A percentile compares a stretch with the other conserved stretches of the same genome.
Conservation (phyloP, 30 jellyfish, hydroid and myxozoan genomes). For the Pseudorhiza aurosa region DNA sequence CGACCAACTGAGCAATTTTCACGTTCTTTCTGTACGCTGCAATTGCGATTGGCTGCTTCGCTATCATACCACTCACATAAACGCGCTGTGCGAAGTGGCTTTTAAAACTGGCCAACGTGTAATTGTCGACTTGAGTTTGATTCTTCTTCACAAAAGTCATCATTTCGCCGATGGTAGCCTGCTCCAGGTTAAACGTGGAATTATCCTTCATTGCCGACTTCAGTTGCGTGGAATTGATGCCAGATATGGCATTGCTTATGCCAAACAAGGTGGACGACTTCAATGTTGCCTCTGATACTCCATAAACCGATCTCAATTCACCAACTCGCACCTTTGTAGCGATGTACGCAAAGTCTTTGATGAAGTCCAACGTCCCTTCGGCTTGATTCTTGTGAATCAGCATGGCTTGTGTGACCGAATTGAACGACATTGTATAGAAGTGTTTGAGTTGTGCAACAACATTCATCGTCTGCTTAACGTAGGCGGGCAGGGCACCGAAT, state of each 20-base stretch:
- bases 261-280: neutral
- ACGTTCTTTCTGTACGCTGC: constrained; percentile 24
- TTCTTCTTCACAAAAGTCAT: neutral
- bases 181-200: too few species aligned
- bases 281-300: neutral
- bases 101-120: neutral
- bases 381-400: constrained; percentile 12
- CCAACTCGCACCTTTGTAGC: neutral
- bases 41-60: constrained; percentile 14
- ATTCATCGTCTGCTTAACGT: neutral
- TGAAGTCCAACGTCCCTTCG: constrained; percentile 10
- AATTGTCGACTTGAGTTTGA: neutral
- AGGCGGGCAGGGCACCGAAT: neutral
- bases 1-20: neutral
- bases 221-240: neutral
- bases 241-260: neutral
- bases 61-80: too few species aligned
- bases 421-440: constrained; percentile 26
- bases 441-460: neutral
- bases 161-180: too few species aligned
- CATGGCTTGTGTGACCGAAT: constrained; percentile 9
- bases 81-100: neutral
- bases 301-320: neutral
- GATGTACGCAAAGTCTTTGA: neutral
- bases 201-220: neutral